phyloP scores from a whole-genome alignment of 2,113 vertebrate species.

The Osmerus mordax region DNA sequence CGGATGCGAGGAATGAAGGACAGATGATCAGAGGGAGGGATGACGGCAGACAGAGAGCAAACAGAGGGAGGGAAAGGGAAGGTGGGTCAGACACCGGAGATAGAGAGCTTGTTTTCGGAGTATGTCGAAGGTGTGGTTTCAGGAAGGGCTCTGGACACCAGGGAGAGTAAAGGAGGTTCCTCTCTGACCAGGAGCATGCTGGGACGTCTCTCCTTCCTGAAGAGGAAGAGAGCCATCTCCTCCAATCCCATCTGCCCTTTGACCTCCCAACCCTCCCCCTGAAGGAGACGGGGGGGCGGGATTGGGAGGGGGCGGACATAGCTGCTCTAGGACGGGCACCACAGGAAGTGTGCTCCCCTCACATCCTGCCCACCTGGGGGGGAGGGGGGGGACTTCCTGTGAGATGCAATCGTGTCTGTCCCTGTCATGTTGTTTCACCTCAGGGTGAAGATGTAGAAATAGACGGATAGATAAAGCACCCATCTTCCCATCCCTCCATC shows the following conservation, averaged over 20 bases:
- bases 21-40: background rate
- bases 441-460: constrained; percentile 1
- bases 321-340: background rate
- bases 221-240: constrained; percentile 26
- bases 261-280: background rate
- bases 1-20: too few relatives aligned
- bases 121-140: background rate
- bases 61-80: background rate
- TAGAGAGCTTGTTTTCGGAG: background rate
- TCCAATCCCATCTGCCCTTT: background rate
- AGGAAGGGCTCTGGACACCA: background rate
- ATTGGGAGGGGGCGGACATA: background rate
- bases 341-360: constrained; percentile 42
- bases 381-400: constrained; percentile 36
- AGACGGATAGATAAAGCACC: too few relatives aligned
- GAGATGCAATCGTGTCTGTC: constrained; percentile 32
- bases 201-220: constrained; percentile 26
- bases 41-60: background rate
- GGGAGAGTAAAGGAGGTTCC: background rate
- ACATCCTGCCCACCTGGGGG: constrained; percentile 60
- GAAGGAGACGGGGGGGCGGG: constrained; percentile 30
- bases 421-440: constrained; percentile 50
- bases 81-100: constrained; percentile 6
- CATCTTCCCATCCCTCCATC: too few relatives aligned
- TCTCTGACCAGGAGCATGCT: constrained; percentile 3